Evolutionary conservation across 2,888 invertebrate genomes (phyloP).

Genomic region (Camponotus fellah): DNA sequence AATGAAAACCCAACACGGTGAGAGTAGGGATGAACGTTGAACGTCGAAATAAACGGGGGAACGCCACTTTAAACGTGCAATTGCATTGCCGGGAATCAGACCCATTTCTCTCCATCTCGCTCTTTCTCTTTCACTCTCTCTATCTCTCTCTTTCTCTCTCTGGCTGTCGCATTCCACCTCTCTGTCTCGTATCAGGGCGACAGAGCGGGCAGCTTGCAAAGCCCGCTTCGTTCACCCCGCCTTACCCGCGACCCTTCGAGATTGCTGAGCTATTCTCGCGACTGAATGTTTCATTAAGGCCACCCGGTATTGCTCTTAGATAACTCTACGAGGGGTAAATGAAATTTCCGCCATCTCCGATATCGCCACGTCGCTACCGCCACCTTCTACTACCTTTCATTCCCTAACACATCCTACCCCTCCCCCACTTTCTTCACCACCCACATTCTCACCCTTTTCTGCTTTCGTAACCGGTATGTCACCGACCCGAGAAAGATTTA

Average conservation of each 20-base stretch:
- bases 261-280: conserved; percentile 86
- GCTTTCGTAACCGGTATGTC: conserved; percentile 61
- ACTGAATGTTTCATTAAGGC: conserved; percentile 86
- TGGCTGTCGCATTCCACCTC: conserved; percentile 47
- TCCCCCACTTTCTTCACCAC: conserved; percentile 40
- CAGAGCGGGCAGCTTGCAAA: conserved; percentile 66
- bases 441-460: conserved; percentile 58
- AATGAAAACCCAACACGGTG: conserved; percentile 70
- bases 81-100: conserved; percentile 86
- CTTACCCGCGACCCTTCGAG: conserved; percentile 83
- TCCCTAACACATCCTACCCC: conserved; percentile 52
- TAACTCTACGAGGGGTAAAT: conserved; percentile 86
- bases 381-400: conserved; percentile 59
- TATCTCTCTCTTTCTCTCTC: conserved; percentile 63
- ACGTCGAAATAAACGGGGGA: conserved; percentile 84
- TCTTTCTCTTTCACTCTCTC: conserved; percentile 59
- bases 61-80: conserved; percentile 85
- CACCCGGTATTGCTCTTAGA: conserved; percentile 86
- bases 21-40: conserved; percentile 75
- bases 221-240: conserved; percentile 57
- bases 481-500: conserved; percentile 78
- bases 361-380: conserved; percentile 80
- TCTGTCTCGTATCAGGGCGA: conserved; percentile 64
- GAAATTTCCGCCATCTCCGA: conserved; percentile 86
- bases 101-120: conserved; percentile 78